phyloP scores from a whole-genome alignment of 2,113 vertebrate species.

The Bos javanicus region DNA sequence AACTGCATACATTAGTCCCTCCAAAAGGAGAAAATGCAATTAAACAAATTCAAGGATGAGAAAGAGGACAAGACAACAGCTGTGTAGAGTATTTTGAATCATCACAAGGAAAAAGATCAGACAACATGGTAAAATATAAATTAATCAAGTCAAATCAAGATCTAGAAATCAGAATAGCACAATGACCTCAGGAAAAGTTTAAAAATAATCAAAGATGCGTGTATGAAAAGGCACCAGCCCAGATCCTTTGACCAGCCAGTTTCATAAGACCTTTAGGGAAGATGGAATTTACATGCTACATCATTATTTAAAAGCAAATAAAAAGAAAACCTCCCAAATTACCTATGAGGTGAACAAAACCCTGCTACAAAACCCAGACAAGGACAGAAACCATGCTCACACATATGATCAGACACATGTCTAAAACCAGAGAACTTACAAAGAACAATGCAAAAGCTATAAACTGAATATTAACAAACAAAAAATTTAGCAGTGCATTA shows the following conservation, averaged over 20 bases:
- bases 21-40: not conserved
- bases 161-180: not conserved
- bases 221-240: not conserved
- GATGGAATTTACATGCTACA: not conserved
- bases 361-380: not conserved
- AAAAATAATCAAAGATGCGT: not conserved
- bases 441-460: not conserved
- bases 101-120: not conserved
- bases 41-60: not conserved
- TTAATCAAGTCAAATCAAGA: not conserved
- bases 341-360: not conserved
- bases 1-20: not conserved
- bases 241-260: not conserved
- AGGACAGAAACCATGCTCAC: not conserved
- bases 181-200: not conserved
- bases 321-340: not conserved
- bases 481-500: not conserved
- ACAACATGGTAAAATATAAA: not conserved
- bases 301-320: not conserved
- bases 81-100: not conserved
- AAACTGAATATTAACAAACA: not conserved
- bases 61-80: not conserved
- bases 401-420: not conserved
- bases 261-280: not conserved
- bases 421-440: not conserved